Base-by-base conservation (phyloP, 2,888 invertebrate species). In the Eupithecia centaureata region DNA sequence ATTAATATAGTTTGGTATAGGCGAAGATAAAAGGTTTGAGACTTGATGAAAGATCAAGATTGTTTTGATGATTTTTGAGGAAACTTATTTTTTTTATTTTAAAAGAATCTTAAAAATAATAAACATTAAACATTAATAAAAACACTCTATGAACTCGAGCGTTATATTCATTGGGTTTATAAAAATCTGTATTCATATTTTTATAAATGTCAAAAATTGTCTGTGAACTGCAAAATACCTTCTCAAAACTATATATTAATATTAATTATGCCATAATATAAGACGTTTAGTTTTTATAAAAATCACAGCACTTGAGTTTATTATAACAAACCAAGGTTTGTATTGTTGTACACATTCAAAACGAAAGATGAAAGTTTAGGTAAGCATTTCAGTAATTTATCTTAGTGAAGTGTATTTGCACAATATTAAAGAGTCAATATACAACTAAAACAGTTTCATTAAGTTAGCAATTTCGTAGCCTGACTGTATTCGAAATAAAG, bases 1-100 rank as follows among this genome's bases (percentile, higher is more conserved):
- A 92, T 92, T 92, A 92, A 90, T 89, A 85, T 82, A 82, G 79
- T 83, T 78, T 74, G 67, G 65, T 81, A 66, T 77, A 80, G 70
- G 54, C 65, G 70, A 78, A 73, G 70, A 74, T 54, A 76, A 71
- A 27, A 65, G 77, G 80, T 79, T 91, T 89, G 88, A 84, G 89
- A 79, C 76, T 89, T 82, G 73, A 12, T 58, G 1, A 47, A 56
- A 25, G 32, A 22, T 57, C 57, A 57, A 32, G 32, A 33, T 57
- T 27, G 2, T 15, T 52, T 52, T 52, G 15, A 15, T 1, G 13
- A 13, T 51, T 18, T 18, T 4, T 47, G 42, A 42, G 10, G 42
- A 22, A 47, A 22, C 22, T 47, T n/a, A n/a, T n/a, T n/a, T n/a
- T n/a, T n/a, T n/a, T n/a, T n/a, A n/a, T n/a, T n/a, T n/a, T n/a